These are phyloP conservation scores for Amblyjoppa proteus DNA, from an alignment of 2,888 invertebrate species.

Conservation along the genomic window DNA sequence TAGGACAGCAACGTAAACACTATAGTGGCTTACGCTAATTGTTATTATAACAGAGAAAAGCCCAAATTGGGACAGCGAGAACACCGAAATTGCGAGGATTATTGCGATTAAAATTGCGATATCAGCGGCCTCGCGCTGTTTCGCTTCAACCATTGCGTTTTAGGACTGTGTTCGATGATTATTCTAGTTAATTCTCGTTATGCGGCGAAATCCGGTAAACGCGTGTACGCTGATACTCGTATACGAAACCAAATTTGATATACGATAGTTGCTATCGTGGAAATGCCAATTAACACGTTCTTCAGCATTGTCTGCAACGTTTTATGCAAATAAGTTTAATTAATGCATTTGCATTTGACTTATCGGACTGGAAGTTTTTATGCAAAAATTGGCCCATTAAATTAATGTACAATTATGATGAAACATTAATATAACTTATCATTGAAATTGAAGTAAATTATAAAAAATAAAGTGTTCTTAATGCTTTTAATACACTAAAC, in stretches of 20 bases:
- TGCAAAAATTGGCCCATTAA: too few species aligned
- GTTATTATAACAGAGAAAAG: conserved; percentile 18
- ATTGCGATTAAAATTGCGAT: conserved; percentile 39
- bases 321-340: background rate
- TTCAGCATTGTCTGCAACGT: background rate
- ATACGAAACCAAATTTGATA: background rate
- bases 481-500: too few species aligned
- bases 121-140: conserved; percentile 19
- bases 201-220: conserved; percentile 7
- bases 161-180: background rate
- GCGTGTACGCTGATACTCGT: background rate
- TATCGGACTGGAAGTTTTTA: too few species aligned
- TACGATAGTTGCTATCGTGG: background rate
- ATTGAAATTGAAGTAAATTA: too few species aligned
- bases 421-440: too few species aligned
- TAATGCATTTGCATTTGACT: background rate
- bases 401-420: too few species aligned
- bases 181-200: conserved; percentile 35
- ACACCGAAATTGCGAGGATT: conserved; percentile 47
- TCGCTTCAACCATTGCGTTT: background rate
- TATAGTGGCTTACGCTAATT: conserved; percentile 36
- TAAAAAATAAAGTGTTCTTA: too few species aligned
- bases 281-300: background rate
- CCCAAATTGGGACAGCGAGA: background rate
- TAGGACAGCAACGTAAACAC: background rate